Base-by-base conservation (phyloP, 2,113 vertebrate genomes). In the Lasiurus borealis region DNA sequence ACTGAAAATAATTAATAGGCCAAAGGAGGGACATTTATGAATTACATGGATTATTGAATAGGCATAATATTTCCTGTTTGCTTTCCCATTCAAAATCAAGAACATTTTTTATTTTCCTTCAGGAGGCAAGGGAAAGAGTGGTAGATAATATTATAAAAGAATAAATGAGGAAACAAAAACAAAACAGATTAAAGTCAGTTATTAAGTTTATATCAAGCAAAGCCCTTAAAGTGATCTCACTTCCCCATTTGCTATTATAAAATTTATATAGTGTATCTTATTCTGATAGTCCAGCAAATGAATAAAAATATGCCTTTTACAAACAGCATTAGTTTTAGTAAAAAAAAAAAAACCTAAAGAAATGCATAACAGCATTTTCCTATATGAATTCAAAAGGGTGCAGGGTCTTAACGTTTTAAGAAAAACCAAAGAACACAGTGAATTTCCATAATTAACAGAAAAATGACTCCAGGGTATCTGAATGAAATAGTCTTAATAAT, bases 11-110 rank as follows among this genome's bases (percentile, higher is more conserved):
- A 95, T 95, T 92, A 94, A 64, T 34, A 95, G 27, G 5, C 46
- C 77, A 66, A 36, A 83, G 18, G 12, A 92, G 87, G 31, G 77
- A 88, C 54, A 95, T 92, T 90, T 96, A 21, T 46, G 48, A 91
- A 68, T 57, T 90, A 3, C 9, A 31, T 62, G 78, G 27, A 93
- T 98, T 96, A 85, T 44, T 94, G 44, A 95, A 84, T 95, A 94
- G 19, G 62, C n/a, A 8, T 0, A 94, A 52, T 52, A 71, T 13
- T 92, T 95, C 75, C 21, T 94, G 19, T 54, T 86, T 97, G 62
- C 18, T 78, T 50, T 62, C 14, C 40, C 62, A 54, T 85, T 90
- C 29, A 71, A 92, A 96, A 97, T 94, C 85, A 77, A 92, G 16
- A 81, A 23, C 31, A 86, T 21, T 76, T 88, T 91, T 66, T 25